These are phyloP conservation scores for Zosterops lateralis DNA, from an alignment of 2,113 vertebrate species.

Conservation along the genomic window DNA sequence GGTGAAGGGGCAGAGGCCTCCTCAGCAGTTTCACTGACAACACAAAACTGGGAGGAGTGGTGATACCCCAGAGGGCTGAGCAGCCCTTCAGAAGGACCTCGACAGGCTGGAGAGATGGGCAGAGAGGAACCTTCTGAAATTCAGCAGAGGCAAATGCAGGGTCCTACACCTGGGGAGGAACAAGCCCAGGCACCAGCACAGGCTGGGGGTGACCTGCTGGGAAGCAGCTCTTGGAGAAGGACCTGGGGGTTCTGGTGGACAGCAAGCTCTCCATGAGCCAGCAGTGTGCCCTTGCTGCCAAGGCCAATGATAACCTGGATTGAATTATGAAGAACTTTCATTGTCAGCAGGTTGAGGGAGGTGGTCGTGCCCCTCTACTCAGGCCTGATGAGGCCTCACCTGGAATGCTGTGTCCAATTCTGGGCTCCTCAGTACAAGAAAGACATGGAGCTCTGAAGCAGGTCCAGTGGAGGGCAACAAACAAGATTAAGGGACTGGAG, in stretches of 20 bases:
- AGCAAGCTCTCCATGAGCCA: too few relatives aligned
- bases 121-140: background rate
- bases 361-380: background rate
- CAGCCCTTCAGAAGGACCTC: background rate
- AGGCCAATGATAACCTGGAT: too few relatives aligned
- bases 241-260: too few relatives aligned
- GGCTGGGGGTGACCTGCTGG: background rate
- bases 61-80: background rate
- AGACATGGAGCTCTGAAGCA: background rate
- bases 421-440: background rate
- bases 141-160: background rate
- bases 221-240: too few relatives aligned
- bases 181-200: background rate
- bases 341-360: background rate
- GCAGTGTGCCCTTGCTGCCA: too few relatives aligned
- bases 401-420: too few relatives aligned
- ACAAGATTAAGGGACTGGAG: background rate
- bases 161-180: background rate
- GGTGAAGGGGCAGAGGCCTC: background rate
- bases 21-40: background rate
- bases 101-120: background rate
- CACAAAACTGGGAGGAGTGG: background rate
- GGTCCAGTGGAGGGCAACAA: background rate
- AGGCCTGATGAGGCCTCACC: background rate
- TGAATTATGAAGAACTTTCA: too few relatives aligned